Evolutionary conservation across 1,140 invertebrate genomes (phyloP), one percentile per base, ranked within the genome.

Genomic region (Agrypnia vestita): DNA sequence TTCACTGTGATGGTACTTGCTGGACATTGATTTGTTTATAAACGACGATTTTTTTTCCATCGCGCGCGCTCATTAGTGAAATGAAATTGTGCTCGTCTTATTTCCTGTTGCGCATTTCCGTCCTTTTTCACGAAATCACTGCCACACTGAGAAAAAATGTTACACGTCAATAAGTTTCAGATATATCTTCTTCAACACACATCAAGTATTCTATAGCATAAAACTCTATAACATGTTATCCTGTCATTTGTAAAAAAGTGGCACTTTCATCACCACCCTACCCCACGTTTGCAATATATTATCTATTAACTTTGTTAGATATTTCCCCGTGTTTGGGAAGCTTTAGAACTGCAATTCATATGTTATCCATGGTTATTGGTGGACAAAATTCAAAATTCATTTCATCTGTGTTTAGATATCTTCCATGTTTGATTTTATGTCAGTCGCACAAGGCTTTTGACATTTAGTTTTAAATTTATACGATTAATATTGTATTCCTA

Each of bases 401-500:
- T 71, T 64, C 67, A 15, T 79, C 53, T 79, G 51, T 73, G 67
- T 69, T 79, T 74, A 53, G 59, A 49, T 64, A 73, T 51, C 69
- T 73, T 73, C 77, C 77, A 79, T 79, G 67, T 79, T 79, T 73
- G 77, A 79, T 79, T 79, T 79, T 79, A 79, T 79, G 77, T 79
- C 77, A 79, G 67, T 56, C 77, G 49, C 71, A 73, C 71, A 79
- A 74, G 69, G 56, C 51, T 55, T 55, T 59, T 79, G 77, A 79
- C 77, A 69, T 79, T 79, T 62, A 46, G 46, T 51, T 73, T 78
- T 17, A 59, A 71, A 21, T 71, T 71, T 51, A 17, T 49, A 13
- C 44, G 71, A 74, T 74, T 74, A 55, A 35, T 15, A 21, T 44
- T 43, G 35, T 74, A 56, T 56, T 74, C 46, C 47, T n/a, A 21